Evolutionary conservation across 2,888 invertebrate genomes (phyloP), one percentile per base, ranked within the genome.

Genomic region (Xestia ashworthii): DNA sequence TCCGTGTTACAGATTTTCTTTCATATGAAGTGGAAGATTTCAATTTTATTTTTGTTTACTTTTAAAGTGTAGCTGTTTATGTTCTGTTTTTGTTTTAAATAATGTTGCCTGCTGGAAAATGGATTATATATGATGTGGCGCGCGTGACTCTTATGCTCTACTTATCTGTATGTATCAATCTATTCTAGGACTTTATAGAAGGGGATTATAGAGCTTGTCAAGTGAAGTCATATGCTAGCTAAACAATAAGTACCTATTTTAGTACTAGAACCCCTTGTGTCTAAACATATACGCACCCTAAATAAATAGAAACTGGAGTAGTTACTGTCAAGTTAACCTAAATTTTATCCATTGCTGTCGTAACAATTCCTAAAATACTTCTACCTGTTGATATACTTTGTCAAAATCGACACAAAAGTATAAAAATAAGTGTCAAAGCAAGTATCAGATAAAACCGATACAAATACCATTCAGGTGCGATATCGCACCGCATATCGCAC

Each of bases 1-100:
- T 95, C 96, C 95, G 95, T 95, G 94, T 92, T 90, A 88, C 90
- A 82, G 86, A 76, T 91, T 90, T 92, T 91, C 90, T 91, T 90
- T 90, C 89, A 86, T 81, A 87, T 80, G 89, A 89, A 90, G 87
- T 89, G 89, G 87, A 82, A 81, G 71, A 84, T 81, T 89, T 85
- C 71, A 82, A 83, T 86, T 85, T 88, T 89, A 86, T 87, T 88
- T 89, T 84, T 81, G 80, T 87, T 84, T 85, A 88, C 80, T 79
- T 79, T 76, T 44, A 81, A 81, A 70, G 70, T 87, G 62, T 71
- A 83, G 58, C 67, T 77, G 70, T 88, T 78, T 75, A 65, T 84
- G 67, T 74, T 80, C 14, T 76, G 74, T 75, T 71, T 74, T 79
- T 73, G 68, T 83, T 78, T 72, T 77, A 65, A 60, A 69, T 41